phyloP scores from a whole-genome alignment of 2,797 vertebrate genomes.

The Heliangelus exortis region DNA sequence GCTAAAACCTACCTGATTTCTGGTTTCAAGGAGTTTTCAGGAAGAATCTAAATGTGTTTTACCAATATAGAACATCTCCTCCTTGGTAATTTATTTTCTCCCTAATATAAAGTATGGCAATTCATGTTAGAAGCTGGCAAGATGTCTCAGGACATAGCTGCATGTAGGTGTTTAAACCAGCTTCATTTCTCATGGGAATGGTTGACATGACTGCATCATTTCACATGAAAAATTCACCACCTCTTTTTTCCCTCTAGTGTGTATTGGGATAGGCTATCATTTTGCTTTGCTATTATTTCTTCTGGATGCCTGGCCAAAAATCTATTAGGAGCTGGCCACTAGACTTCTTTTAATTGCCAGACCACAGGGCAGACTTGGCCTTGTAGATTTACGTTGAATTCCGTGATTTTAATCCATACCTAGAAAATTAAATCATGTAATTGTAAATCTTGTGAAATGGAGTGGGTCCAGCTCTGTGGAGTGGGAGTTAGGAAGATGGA shows the following conservation, averaged over 20 bases:
- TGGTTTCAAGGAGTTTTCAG: not conserved
- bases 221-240: not conserved
- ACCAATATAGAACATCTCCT: not conserved
- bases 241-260: not conserved
- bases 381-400: not conserved
- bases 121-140: not conserved
- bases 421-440: not conserved
- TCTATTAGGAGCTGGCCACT: not conserved
- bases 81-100: not conserved
- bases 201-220: not conserved
- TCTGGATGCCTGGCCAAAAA: not conserved
- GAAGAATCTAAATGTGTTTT: not conserved
- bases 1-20: not conserved
- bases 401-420: not conserved
- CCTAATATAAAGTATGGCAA: not conserved
- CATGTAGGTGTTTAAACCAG: not conserved
- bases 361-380: slow-evolving; percentile 14
- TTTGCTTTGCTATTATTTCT: not conserved
- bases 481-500: not conserved
- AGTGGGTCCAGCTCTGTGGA: not conserved
- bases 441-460: not conserved
- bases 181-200: not conserved
- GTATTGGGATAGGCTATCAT: not conserved
- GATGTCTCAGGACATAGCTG: not conserved
- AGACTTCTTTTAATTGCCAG: not conserved